phyloP scores from a whole-genome alignment of 2,888 invertebrate species.

The Ectemnius lituratus region DNA sequence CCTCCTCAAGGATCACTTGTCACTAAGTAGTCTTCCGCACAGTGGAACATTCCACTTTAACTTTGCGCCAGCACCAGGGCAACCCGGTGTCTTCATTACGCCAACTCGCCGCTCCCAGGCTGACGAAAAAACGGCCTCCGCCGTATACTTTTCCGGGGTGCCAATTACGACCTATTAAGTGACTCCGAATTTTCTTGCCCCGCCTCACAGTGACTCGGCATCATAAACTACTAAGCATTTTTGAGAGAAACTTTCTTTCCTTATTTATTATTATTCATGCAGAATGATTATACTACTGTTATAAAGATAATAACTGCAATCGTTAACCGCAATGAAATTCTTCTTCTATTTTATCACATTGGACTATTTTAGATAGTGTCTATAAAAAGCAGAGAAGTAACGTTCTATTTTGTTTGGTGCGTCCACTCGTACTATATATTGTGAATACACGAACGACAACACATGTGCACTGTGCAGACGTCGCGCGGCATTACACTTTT shows the following conservation, averaged over 20 bases:
- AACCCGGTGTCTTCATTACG: slow-evolving; percentile 49
- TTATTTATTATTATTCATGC: too few species aligned
- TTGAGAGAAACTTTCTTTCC: too few species aligned
- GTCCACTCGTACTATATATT: slow-evolving; percentile 36
- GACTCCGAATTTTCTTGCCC: slow-evolving; percentile 27
- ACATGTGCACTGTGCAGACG: slow-evolving; percentile 28
- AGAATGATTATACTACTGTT: too few species aligned
- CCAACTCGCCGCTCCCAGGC: slow-evolving; percentile 5
- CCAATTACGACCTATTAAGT: slow-evolving; percentile 43
- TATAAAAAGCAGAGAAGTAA: slow-evolving; percentile 5
- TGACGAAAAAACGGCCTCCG: slow-evolving; percentile 21
- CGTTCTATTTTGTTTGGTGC: slow-evolving; percentile 46
- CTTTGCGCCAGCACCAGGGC: slow-evolving; percentile 41
- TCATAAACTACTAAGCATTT: too few species aligned
- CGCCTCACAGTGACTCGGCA: not conserved
- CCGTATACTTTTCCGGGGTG: slow-evolving; percentile 33
- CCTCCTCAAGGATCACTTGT: slow-evolving; percentile 68
- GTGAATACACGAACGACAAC: slow-evolving; percentile 41
- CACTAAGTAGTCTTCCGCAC: slow-evolving; percentile 61
- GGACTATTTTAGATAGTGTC: not conserved
- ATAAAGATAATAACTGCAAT: too few species aligned
- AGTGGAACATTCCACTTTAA: slow-evolving; percentile 66
- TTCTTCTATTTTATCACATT: not conserved
- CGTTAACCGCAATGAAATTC: too few species aligned
- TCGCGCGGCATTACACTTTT: slow-evolving; percentile 56